phyloP scores from a whole-genome alignment of 2,797 vertebrate species.

The Notolabrus celidotus region DNA sequence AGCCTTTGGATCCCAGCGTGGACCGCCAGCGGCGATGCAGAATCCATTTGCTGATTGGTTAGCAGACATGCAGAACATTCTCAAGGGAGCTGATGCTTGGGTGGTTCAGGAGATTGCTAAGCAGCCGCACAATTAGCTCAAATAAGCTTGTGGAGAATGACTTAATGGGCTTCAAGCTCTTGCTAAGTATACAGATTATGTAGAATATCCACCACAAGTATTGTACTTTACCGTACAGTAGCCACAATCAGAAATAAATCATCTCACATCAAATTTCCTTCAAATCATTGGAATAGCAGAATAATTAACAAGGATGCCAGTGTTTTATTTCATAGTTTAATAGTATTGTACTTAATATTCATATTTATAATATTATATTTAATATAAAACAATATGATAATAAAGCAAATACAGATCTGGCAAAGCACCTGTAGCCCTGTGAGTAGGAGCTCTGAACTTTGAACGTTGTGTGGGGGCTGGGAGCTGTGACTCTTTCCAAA shows the following conservation, averaged over 20 bases:
- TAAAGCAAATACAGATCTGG: constrained; percentile 18
- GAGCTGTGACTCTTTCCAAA: constrained; percentile 57
- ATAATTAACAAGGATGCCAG: not conserved
- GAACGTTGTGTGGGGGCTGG: constrained; percentile 70
- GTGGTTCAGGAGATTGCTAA: constrained; percentile 75
- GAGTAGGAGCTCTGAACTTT: constrained; percentile 60
- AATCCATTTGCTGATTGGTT: constrained; percentile 66
- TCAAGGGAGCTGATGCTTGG: constrained; percentile 74
- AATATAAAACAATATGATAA: not conserved
- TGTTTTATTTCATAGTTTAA: not conserved
- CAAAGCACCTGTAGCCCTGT: constrained; percentile 76
- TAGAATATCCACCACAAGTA: constrained; percentile 31
- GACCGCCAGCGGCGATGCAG: constrained; percentile 70
- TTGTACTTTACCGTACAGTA: not conserved
- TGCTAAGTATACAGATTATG: constrained; percentile 44
- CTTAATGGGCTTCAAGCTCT: constrained; percentile 66
- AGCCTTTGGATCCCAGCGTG: constrained; percentile 75
- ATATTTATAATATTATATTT: not conserved
- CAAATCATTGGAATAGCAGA: constrained; percentile 11
- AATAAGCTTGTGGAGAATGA: constrained; percentile 71
- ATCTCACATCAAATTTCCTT: not conserved
- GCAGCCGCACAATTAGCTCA: constrained; percentile 71
- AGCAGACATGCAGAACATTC: constrained; percentile 60
- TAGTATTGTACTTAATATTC: not conserved
- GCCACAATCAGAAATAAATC: not conserved